phyloP scores from a whole-genome alignment of 2,797 vertebrate species.

The Xenentodon cancila region DNA sequence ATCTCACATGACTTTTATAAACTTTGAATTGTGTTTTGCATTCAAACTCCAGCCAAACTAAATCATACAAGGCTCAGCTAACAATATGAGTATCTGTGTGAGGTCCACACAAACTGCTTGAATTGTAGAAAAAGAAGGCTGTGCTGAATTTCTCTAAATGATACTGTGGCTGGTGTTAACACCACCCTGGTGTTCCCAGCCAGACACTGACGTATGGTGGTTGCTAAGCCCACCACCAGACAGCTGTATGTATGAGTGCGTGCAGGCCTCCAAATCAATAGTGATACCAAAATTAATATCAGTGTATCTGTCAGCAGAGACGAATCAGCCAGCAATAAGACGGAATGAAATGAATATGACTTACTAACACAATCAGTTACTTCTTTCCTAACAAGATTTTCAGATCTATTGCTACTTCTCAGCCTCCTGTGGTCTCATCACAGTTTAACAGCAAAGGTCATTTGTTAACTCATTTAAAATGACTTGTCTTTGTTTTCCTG shows the following conservation, averaged over 20 bases:
- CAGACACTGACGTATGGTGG: conserved; percentile 67
- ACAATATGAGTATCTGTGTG: not conserved
- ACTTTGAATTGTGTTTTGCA: not conserved
- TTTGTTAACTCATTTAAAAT: no score
- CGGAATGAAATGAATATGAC: conserved; percentile 26
- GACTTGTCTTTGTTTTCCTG: no score
- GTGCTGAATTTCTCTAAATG: conserved; percentile 39
- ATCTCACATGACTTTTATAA: not conserved
- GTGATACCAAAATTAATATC: conserved; percentile 55
- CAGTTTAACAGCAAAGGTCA: no score
- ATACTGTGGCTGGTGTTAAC: conserved; percentile 38
- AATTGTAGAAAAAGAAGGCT: conserved; percentile 2
- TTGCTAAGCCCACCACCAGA: conserved; percentile 61
- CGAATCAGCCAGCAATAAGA: conserved; percentile 16
- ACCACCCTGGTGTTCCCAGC: conserved; percentile 64
- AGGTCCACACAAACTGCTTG: conserved; percentile 7
- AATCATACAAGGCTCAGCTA: not conserved
- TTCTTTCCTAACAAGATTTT: not conserved
- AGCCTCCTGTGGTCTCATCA: no score
- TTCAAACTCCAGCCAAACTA: not conserved
- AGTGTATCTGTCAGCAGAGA: conserved; percentile 32
- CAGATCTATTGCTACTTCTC: no score
- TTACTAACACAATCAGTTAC: conserved; percentile 20
- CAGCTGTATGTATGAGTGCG: conserved; percentile 64
- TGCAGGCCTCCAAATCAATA: conserved; percentile 72